Evolutionary conservation across 2,113 vertebrate genomes (phyloP), one percentile per base, ranked within the genome.

Genomic region (Leptodactylus fuscus): DNA sequence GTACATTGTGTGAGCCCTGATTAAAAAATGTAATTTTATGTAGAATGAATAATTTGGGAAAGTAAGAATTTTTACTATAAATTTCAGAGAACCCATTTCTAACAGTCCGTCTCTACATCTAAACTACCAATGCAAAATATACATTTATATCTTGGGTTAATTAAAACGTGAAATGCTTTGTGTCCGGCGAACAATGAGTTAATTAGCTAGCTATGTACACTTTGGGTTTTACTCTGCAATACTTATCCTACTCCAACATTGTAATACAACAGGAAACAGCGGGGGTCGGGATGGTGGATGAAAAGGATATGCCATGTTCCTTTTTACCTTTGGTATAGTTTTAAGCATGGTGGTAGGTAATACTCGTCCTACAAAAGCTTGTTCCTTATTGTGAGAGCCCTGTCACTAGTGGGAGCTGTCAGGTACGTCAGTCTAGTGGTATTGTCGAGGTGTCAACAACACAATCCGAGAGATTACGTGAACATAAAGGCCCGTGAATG

Each of bases 381-480:
- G 81, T 87, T 76, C 87, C 75, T 86, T 91, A 83, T 90, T 93
- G 92, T 92, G 89, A 89, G 87, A 29, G 1, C 88, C 88, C 88
- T 90, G 89, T 91, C 90, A 87, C 89, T 74, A 92, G 91, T 91
- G 90, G 87, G 89, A 93, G 92, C 94, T 93, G 92, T 93, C 92
- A 91, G 92, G 91, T 92, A 92, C 48, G 87, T 94, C 93, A 94
- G 91, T 92, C 92, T 91, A 85, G 89, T 81, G 1, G 90, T 82
- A 93, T 94, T 94, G 93, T 94, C 91, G 87, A 80, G 78, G 41
- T 93, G 94, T 94, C 93, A 94, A 88, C 38, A 82, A 77, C 91
- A 93, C 88, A 93, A 93, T 94, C 88, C 0, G 90, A 89, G 88
- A 93, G 93, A 93, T 92, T 92, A 91, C 91, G 91, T 92, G 92